Evolutionary conservation across 2,113 vertebrate species (phyloP).

Genomic region (Cathartes aura): DNA sequence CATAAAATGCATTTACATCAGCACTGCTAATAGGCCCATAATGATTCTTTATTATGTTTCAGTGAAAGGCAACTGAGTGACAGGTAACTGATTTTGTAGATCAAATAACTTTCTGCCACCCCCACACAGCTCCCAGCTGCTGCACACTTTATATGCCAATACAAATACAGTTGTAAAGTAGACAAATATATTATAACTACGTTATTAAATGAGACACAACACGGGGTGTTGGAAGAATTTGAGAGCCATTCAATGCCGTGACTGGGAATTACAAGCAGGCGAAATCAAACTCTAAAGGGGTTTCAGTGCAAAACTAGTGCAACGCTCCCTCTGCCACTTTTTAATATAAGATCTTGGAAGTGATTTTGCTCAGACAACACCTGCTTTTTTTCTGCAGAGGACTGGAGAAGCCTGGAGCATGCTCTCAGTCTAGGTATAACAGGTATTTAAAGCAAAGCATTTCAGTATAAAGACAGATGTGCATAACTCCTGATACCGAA

Average conservation of each 20-base stretch:
- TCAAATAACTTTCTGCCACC: constrained; percentile 63
- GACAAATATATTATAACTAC: constrained; percentile 55
- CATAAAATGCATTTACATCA: constrained; percentile 68
- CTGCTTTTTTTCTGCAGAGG: background rate
- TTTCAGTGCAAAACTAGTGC: background rate
- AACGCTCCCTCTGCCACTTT: background rate
- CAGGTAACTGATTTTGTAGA: constrained; percentile 64
- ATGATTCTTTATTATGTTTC: constrained; percentile 70
- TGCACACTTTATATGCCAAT: constrained; percentile 35
- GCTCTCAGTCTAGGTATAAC: background rate
- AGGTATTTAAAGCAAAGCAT: background rate
- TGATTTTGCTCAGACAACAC: background rate
- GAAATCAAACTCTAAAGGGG: background rate
- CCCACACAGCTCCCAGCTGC: constrained; percentile 41
- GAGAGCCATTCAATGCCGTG: background rate
- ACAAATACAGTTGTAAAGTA: constrained; percentile 59
- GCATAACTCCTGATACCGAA: background rate
- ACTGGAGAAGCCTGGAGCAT: background rate
- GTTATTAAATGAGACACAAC: constrained; percentile 42
- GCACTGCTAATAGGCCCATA: constrained; percentile 67
- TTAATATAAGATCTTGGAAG: background rate
- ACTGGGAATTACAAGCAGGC: background rate
- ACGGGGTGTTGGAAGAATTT: background rate
- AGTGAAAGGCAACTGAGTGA: constrained; percentile 66
- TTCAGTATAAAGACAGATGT: background rate